Evolutionary conservation across 2,888 invertebrate genomes (phyloP).

Genomic region (Lepeophtheirus nordmannii): DNA sequence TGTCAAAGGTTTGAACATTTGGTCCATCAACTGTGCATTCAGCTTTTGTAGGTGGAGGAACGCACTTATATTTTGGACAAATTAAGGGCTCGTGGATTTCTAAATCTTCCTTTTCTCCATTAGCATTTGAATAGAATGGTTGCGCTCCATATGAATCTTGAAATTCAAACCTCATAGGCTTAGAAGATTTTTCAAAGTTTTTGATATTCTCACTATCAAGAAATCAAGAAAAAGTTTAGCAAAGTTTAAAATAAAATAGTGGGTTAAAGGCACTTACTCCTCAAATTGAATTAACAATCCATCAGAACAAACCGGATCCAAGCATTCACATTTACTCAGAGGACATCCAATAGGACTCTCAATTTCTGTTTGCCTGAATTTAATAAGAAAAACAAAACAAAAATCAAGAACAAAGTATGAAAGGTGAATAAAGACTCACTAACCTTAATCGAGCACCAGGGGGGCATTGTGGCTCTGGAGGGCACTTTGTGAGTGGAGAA

Average conservation of each 20-base stretch:
- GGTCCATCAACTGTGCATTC: conserved; percentile 57
- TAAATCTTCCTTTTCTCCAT: neutral
- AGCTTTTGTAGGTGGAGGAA: neutral
- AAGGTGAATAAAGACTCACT: neutral
- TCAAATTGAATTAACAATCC: neutral
- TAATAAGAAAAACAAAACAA: neutral
- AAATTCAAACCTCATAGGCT: neutral
- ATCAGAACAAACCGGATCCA: neutral
- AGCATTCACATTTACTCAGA: conserved; percentile 1
- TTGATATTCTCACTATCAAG: neutral
- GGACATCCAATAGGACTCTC: conserved; percentile 7
- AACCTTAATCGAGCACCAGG: neutral
- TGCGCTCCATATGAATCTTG: neutral
- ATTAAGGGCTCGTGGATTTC: neutral
- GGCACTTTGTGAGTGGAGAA: neutral
- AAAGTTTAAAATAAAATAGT: no score
- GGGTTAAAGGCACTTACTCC: neutral
- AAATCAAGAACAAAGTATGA: neutral
- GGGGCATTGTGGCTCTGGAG: conserved; percentile 1
- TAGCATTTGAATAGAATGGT: neutral
- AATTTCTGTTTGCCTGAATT: neutral
- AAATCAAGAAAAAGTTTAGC: neutral
- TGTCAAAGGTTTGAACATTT: conserved; percentile 63
- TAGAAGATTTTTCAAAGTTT: neutral
- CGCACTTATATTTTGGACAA: neutral